These are phyloP conservation scores for Glyphotaelius pellucidus DNA, from an alignment of 2,888 invertebrate genomes.

Conservation along the genomic window DNA sequence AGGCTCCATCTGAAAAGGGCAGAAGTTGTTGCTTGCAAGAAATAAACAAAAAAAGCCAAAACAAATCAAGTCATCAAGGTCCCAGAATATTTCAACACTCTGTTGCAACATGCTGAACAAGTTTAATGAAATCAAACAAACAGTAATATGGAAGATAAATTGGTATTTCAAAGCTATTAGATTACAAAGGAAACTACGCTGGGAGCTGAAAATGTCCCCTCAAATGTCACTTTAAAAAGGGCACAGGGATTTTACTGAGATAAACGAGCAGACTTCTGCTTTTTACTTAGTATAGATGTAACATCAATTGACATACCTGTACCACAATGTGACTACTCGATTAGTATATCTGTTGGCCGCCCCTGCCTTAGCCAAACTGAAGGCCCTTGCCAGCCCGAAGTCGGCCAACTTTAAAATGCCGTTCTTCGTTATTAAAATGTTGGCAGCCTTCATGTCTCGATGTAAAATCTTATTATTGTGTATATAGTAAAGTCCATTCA, in stretches of 20 bases:
- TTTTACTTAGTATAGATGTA: not conserved
- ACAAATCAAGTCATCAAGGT: no score
- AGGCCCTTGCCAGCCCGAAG: constrained; percentile 97
- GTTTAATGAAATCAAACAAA: no score
- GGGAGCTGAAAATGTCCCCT: not conserved
- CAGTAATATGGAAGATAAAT: not conserved
- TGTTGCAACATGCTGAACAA: no score
- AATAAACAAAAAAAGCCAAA: not conserved
- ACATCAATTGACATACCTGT: constrained; percentile 71
- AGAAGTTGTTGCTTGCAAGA: not conserved
- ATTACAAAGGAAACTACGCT: not conserved
- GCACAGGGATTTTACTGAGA: not conserved
- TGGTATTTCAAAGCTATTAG: not conserved
- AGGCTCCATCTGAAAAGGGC: not conserved
- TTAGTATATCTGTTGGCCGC: constrained; percentile 96
- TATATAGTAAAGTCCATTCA: constrained; percentile 88
- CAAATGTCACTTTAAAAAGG: no score
- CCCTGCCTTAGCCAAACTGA: constrained; percentile 91
- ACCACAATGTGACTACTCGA: constrained; percentile 98
- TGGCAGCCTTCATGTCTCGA: constrained; percentile 99
- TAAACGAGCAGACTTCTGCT: not conserved
- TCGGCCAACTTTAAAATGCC: constrained; percentile 97
- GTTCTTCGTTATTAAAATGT: constrained; percentile 96
- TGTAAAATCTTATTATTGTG: constrained; percentile 97
- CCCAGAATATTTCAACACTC: no score